Percentiles rank a stretch among this genome's conserved stretches.
phyloP scores from a whole-genome alignment of 2,113 vertebrate genomes.

The Cromileptes altivelis region DNA sequence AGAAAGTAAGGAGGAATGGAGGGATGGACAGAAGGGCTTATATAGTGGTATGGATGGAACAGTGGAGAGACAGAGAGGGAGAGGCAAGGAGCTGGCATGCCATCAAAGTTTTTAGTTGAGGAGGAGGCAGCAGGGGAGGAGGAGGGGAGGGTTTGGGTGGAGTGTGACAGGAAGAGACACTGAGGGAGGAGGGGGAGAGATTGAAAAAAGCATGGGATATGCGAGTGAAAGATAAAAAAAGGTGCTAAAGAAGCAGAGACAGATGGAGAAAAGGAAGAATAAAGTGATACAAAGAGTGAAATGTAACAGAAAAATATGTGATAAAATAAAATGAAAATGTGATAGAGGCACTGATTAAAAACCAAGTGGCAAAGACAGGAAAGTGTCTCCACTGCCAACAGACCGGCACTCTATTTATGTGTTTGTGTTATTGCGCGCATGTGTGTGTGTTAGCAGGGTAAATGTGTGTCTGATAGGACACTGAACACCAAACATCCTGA shows the following conservation, averaged over 20 bases:
- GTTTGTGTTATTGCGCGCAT: neutral
- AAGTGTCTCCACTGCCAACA: neutral
- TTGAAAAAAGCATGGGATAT: constrained; percentile 9
- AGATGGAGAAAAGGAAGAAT: constrained; percentile 6
- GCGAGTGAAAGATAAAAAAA: constrained; percentile 11
- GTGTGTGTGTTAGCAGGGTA: constrained; percentile 27
- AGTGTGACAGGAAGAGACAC: constrained; percentile 16
- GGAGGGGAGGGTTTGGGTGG: neutral
- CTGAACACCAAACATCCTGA: constrained; percentile 64
- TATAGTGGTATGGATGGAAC: constrained; percentile 23
- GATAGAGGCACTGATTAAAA: neutral
- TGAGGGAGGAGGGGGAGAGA: neutral
- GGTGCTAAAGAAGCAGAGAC: neutral
- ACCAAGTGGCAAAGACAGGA: constrained; percentile 1
- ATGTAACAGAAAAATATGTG: neutral
- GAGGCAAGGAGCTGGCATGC: constrained; percentile 23
- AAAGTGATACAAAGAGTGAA: neutral
- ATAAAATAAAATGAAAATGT: neutral
- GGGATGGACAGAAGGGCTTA: constrained; percentile 46
- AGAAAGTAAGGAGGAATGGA: constrained; percentile 31
- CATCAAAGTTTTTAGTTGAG: constrained; percentile 45
- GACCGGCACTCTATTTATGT: too few species aligned
- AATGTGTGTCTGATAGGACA: constrained; percentile 61
- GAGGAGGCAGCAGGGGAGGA: neutral
- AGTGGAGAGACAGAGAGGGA: neutral